phyloP scores from a whole-genome alignment of 2,888 invertebrate genomes.

The Ligdia adustata region DNA sequence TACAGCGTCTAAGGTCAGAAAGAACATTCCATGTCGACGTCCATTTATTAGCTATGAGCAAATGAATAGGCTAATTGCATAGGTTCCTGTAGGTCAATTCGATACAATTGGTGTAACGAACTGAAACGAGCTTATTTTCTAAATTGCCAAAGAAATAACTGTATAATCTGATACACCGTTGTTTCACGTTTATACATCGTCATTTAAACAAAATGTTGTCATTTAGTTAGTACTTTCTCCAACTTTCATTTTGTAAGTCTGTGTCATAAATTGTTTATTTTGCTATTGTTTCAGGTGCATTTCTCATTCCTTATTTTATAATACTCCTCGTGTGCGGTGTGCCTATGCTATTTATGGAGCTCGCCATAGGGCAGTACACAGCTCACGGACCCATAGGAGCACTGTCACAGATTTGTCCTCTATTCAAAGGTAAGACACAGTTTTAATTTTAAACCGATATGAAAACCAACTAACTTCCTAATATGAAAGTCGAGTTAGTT shows the following conservation, averaged over 20 bases:
- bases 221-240: no score
- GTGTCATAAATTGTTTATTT: no score
- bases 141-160: neutral
- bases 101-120: constrained; percentile 40
- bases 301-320: constrained; percentile 97
- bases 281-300: constrained; percentile 89
- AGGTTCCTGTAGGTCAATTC: constrained; percentile 68
- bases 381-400: constrained; percentile 96
- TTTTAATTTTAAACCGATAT: constrained; percentile 33
- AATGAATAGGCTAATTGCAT: constrained; percentile 64
- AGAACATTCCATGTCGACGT: neutral
- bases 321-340: constrained; percentile 95
- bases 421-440: constrained; percentile 96
- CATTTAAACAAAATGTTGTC: no score
- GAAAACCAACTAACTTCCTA: no score
- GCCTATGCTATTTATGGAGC: constrained; percentile 97
- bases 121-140: neutral
- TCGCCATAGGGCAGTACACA: constrained; percentile 96
- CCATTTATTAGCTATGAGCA: constrained; percentile 35
- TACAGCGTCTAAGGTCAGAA: neutral
- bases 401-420: constrained; percentile 94
- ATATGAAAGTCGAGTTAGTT: no score
- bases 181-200: no score
- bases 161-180: no score
- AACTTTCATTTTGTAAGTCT: no score